Base-by-base conservation (phyloP, 2,113 vertebrate genomes). In the Halcyon senegalensis region DNA sequence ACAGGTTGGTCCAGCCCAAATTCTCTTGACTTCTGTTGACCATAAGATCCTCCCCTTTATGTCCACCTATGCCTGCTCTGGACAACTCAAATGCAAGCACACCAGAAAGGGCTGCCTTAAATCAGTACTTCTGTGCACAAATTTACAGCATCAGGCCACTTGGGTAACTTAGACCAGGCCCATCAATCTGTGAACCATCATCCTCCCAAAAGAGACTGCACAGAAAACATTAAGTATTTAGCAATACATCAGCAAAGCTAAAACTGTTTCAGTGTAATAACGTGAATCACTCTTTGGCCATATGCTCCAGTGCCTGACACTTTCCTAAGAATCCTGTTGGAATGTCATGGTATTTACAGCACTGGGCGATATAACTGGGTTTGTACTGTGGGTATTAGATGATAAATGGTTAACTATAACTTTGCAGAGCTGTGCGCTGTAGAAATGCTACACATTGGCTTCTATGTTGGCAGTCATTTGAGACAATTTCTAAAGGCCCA, bases 221-320 rank as follows among this genome's bases (percentile, higher is more conserved):
- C n/a, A 94, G 87, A 94, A 96, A 93, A 84, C 23, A 66, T 81
- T 28, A 75, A 76, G 30, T 30, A 53, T 82, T 79, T 81, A 79
- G 58, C 62, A 81, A 37, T 81, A 67, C 46, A 60, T 80, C 88
- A 85, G 82, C 41, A 90, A 86, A 84, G 33, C 76, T 80, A 73
- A 28, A 86, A 60, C 15, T 3, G 27, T 84, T 82, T 68, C 31
- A 33, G 62, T 43, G 23, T 66, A 84, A 44, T 70, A 93, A 64
- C 73, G 53, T 92, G 78, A 96, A 72, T 89, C 92, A 87, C 48
- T 86, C 8, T 72, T 92, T 87, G 84, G n/a, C 84, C 12, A 5
- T 44, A n/a, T 9, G 1, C 16, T 80, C 14, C 27, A 21, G 24
- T 60, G 73, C 80, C 48, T 74, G 76, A 53, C 88, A 64, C 68